Conservation (phyloP, 2,888 invertebrate genomes). For the Priocnemis perturbator region DNA sequence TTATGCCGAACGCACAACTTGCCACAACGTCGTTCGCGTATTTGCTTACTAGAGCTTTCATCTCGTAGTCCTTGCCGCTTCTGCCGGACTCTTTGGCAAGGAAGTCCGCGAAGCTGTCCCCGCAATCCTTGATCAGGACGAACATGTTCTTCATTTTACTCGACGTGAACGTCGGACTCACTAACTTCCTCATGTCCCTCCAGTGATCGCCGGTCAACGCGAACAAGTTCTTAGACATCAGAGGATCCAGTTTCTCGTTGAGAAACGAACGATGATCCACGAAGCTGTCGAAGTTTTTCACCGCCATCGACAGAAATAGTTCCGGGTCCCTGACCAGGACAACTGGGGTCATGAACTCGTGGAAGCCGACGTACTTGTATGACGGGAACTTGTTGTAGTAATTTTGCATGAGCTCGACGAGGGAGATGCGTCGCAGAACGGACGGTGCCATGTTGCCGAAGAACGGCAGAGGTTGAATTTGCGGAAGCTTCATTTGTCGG, state of each 20-base stretch:
- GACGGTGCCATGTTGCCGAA: constrained; percentile 48
- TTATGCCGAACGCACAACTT: constrained; percentile 60
- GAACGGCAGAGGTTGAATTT: constrained; percentile 37
- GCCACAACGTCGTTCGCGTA: constrained; percentile 61
- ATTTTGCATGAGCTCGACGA: constrained; percentile 13
- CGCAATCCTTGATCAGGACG: constrained; percentile 67
- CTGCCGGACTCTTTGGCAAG: constrained; percentile 30
- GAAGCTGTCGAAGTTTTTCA: constrained; percentile 59
- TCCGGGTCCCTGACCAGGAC: constrained; percentile 58
- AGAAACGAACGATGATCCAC: constrained; percentile 28
- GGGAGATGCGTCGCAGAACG: constrained; percentile 26
- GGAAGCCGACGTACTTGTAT: constrained; percentile 56
- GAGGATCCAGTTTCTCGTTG: constrained; percentile 39
- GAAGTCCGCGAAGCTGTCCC: constrained; percentile 54
- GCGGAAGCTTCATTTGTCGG: constrained; percentile 33
- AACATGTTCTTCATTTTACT: constrained; percentile 78
- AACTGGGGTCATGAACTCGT: constrained; percentile 48
- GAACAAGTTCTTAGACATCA: constrained; percentile 49
- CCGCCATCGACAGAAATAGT: constrained; percentile 47
- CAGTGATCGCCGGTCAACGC: constrained; percentile 72
- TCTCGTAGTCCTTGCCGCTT: constrained; percentile 48
- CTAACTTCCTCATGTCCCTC: constrained; percentile 76
- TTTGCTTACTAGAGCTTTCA: constrained; percentile 57
- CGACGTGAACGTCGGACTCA: constrained; percentile 78
- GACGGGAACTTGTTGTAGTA: constrained; percentile 41